These are phyloP conservation scores for Diplodus puntazzo DNA, from an alignment of 2,797 vertebrate genomes.

Conservation along the genomic window DNA sequence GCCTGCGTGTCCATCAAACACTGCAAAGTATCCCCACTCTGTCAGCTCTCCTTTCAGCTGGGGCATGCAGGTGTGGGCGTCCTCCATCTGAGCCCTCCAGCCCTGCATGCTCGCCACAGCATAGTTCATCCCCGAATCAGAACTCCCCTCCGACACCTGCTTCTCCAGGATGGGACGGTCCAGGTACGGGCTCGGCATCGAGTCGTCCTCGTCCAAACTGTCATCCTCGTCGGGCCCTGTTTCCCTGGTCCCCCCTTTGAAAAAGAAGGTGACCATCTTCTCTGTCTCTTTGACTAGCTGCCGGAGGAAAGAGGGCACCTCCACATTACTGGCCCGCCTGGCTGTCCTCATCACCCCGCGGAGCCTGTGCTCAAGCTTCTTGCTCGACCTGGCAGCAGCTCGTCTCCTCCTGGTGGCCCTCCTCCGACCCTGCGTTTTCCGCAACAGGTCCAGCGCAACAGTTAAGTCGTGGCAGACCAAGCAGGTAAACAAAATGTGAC, in stretches of 20 bases:
- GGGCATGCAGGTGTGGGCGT: constrained; percentile 85
- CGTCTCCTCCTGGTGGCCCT: constrained; percentile 66
- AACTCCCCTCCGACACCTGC: constrained; percentile 78
- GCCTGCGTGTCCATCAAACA: constrained; percentile 89
- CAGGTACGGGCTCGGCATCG: constrained; percentile 78
- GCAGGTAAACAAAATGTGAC: constrained; percentile 38
- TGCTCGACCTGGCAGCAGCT: constrained; percentile 63
- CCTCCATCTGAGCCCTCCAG: constrained; percentile 89
- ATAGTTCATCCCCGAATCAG: constrained; percentile 75
- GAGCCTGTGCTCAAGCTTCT: constrained; percentile 73
- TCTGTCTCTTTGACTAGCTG: constrained; percentile 86
- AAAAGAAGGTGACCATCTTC: constrained; percentile 87
- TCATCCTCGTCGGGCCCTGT: constrained; percentile 49
- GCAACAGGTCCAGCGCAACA: constrained; percentile 80
- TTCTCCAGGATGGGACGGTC: constrained; percentile 83
- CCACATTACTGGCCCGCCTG: constrained; percentile 81
- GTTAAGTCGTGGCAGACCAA: constrained; percentile 31
- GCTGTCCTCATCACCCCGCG: constrained; percentile 80
- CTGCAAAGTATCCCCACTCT: constrained; percentile 87
- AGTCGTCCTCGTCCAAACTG: constrained; percentile 63
- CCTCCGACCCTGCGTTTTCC: constrained; percentile 75
- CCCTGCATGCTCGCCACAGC: constrained; percentile 88
- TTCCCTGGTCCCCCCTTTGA: constrained; percentile 78
- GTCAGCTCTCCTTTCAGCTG: constrained; percentile 75
- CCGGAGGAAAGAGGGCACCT: constrained; percentile 86